Percentiles rank a stretch among this genome's conserved stretches.
Evolutionary conservation across 2,888 invertebrate genomes (phyloP).

Genomic region (Heterodera filipjevi): DNA sequence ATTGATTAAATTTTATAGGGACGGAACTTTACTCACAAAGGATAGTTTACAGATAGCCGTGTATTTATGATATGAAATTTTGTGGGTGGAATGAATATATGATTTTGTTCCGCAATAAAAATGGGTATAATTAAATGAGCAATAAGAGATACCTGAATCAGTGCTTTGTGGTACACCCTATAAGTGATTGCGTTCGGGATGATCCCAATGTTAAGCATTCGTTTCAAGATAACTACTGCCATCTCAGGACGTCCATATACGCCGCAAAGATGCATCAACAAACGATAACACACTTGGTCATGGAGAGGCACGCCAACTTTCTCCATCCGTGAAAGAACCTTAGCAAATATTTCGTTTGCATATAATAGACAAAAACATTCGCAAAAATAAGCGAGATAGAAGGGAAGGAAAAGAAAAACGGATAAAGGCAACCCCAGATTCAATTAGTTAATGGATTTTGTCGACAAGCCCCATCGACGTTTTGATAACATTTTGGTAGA

Average conservation of each 20-base stretch:
- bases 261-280: conserved; percentile 97
- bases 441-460: too few relatives aligned
- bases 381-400: too few relatives aligned
- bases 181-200: conserved; percentile 97
- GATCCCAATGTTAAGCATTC: conserved; percentile 89
- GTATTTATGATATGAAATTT: too few relatives aligned
- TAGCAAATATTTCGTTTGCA: conserved; percentile 17
- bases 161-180: conserved; percentile 81
- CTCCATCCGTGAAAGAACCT: conserved; percentile 82
- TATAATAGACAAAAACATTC: too few relatives aligned
- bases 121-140: too few relatives aligned
- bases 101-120: conserved; percentile 66
- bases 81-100: not conserved
- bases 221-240: conserved; percentile 78
- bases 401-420: too few relatives aligned
- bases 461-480: too few relatives aligned
- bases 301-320: conserved; percentile 70
- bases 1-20: too few relatives aligned
- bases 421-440: too few relatives aligned
- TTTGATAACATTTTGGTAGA: too few relatives aligned
- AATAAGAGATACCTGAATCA: conserved; percentile 90
- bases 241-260: conserved; percentile 85
- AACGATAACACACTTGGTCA: conserved; percentile 83
- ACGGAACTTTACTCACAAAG: too few relatives aligned
- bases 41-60: too few relatives aligned